Evolutionary conservation across 2,888 invertebrate species (phyloP), one percentile per base, ranked within the genome.

Genomic region (Arctia plantaginis): DNA sequence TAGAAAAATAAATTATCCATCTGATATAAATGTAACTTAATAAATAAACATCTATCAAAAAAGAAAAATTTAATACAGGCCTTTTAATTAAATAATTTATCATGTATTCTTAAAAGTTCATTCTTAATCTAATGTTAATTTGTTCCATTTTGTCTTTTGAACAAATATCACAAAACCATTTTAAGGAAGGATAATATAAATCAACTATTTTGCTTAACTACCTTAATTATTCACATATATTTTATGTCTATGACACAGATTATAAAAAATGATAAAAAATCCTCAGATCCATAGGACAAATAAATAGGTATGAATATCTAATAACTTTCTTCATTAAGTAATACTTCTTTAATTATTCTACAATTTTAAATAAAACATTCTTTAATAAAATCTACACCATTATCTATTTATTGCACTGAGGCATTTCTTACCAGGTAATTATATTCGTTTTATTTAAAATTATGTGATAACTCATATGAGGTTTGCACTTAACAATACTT

Each of bases 341-440:
- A 80, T 80, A 81, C 72, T 74, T 74, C 66, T 78, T 76, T 75
- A 76, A 78, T 75, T 69, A 30, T 39, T 62, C 23, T 47, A n/a
- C 27, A 30, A 39, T 59, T 55, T 70, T 27, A 59, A 55, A 59
- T 55, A 74, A 81, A 77, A 80, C 72, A 82, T 80, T 59, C 73
- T 79, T 77, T 75, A 83, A 83, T 78, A 83, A 84, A 74, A 80
- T 76, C 71, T 70, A 75, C 74, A 80, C 74, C 84, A 82, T 72
- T 71, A 79, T 77, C 75, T 82, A 83, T 78, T 82, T 88, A 89
- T 89, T 90, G 90, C 89, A 90, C 90, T 84, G 79, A 81, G 84
- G 89, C 88, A 84, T 85, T 82, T 72, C 77, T 81, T 79, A 85
- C 69, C 79, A 78, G 82, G 76, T 79, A 78, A 73, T 70, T 79